Conservation (phyloP, 2,797 vertebrate genomes). For the Geotrypetes seraphini region DNA sequence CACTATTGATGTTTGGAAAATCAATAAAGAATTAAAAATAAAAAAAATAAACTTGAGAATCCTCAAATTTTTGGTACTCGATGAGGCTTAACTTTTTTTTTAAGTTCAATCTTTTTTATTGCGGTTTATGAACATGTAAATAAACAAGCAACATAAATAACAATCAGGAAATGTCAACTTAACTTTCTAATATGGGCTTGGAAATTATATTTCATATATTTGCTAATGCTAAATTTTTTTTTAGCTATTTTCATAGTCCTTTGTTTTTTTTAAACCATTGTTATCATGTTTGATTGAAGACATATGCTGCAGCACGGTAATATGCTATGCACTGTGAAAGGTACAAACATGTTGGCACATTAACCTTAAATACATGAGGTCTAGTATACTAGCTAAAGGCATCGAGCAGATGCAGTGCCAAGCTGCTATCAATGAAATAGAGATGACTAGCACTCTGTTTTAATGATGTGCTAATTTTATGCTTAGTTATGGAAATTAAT, state of each 20-base stretch:
- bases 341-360: conserved; percentile 20
- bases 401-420: conserved; percentile 26
- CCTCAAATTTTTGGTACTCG: too few relatives aligned
- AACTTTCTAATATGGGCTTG: too few relatives aligned
- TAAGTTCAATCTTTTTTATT: too few relatives aligned
- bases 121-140: too few relatives aligned
- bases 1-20: too few relatives aligned
- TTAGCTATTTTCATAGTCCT: conserved; percentile 9
- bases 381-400: conserved; percentile 12
- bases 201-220: too few relatives aligned
- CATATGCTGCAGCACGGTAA: conserved; percentile 24
- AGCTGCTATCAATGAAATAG: conserved; percentile 28
- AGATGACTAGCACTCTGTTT: conserved; percentile 39
- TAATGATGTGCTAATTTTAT: conserved; percentile 43
- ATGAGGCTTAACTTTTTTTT: too few relatives aligned
- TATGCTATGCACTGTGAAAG: not conserved
- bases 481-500: conserved; percentile 27
- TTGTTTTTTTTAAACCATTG: conserved; percentile 16
- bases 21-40: too few relatives aligned
- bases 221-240: too few relatives aligned
- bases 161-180: too few relatives aligned
- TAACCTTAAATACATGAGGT: conserved; percentile 32
- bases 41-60: too few relatives aligned
- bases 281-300: conserved; percentile 15
- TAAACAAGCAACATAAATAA: too few relatives aligned